A percentile compares a stretch with the other conserved stretches of the same genome.
phyloP scores from a whole-genome alignment of 2,113 vertebrate genomes.

The Sylvilagus bachmani region DNA sequence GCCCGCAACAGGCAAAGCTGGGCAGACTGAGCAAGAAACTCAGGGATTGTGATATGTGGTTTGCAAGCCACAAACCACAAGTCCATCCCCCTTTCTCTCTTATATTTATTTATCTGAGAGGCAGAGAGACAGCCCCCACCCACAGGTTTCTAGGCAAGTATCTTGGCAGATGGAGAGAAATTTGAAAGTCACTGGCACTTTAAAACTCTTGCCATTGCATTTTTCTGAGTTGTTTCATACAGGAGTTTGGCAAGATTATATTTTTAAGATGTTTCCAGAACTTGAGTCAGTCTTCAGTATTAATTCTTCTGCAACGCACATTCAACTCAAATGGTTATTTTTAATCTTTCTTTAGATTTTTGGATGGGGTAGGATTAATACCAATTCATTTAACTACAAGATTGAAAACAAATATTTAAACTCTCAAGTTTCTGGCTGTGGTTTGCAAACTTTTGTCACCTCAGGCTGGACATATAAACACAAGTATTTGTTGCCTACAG shows the following conservation, averaged over 20 bases:
- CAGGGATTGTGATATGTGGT: too few species aligned
- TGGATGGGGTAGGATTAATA: neutral
- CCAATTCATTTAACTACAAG: neutral
- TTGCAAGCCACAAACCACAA: neutral
- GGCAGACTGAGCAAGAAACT: too few species aligned
- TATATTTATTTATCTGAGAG: too few species aligned
- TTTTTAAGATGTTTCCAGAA: slow-evolving; percentile 23
- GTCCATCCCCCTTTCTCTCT: too few species aligned
- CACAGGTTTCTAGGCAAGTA: neutral
- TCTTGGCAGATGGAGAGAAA: neutral
- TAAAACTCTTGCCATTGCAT: neutral
- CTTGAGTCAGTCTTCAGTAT: neutral
- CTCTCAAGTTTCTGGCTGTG: neutral
- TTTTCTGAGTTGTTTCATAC: neutral
- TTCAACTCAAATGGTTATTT: neutral
- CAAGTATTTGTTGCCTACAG: neutral
- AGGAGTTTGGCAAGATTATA: neutral
- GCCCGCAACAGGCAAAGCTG: too few species aligned
- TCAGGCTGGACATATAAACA: neutral
- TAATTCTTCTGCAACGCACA: neutral
- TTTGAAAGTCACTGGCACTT: neutral
- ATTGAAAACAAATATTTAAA: neutral
- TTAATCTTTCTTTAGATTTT: slow-evolving; percentile 4
- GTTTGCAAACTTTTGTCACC: slow-evolving; percentile 26
- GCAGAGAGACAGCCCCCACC: too few species aligned